These are phyloP conservation scores for Mesocentrotus franciscanus DNA, from an alignment of 53 echinoderm and acorn worm genomes.

Conservation along the genomic window DNA sequence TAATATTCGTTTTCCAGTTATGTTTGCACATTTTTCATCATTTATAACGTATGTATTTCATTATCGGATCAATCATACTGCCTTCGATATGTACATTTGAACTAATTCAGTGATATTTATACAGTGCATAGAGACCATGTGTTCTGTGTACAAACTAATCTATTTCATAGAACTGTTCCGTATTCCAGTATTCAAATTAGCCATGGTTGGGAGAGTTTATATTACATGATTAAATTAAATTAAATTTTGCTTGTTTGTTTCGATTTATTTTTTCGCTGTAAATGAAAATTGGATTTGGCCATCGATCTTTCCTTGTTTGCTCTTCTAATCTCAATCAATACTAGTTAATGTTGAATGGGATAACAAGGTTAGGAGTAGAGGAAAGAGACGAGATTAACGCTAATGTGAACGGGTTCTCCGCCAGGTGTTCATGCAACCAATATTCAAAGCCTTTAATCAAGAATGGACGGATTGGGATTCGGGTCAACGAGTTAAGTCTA, in stretches of 20 bases:
- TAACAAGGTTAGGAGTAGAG: background rate
- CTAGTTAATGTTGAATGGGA: background rate
- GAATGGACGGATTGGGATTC: background rate
- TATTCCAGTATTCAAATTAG: background rate
- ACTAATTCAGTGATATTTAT: background rate
- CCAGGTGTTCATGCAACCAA: background rate
- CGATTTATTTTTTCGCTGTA: slow-evolving; percentile 1
- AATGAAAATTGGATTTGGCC: background rate
- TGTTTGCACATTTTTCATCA: background rate
- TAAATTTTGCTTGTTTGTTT: background rate
- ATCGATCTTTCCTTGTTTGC: background rate
- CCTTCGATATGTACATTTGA: background rate
- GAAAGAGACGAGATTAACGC: background rate
- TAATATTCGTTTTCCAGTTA: background rate
- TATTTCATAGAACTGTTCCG: background rate
- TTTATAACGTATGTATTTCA: background rate
- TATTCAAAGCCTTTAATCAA: slow-evolving; percentile 23
- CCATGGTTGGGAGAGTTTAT: background rate
- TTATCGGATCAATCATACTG: background rate
- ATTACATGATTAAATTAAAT: background rate
- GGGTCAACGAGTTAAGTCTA: background rate
- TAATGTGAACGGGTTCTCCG: slow-evolving; percentile 13
- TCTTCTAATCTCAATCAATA: background rate
- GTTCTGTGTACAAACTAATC: background rate
- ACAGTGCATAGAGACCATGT: background rate